Conservation (phyloP, 2,888 invertebrate genomes). For the Podabrus alpinus region DNA sequence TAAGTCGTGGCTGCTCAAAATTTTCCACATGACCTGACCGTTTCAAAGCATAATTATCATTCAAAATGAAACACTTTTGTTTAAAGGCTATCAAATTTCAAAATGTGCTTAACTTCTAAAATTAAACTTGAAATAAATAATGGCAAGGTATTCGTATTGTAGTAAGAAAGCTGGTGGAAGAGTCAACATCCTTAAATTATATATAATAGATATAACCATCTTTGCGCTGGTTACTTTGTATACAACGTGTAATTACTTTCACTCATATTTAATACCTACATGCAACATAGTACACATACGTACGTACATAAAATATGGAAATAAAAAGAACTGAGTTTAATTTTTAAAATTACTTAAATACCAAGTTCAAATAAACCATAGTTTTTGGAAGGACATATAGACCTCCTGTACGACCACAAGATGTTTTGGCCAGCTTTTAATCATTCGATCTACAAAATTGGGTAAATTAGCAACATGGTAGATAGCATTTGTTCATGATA, state of each 20-base stretch:
- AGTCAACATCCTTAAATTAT: slow-evolving; percentile 1
- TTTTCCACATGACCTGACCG: too few relatives aligned
- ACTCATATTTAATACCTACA: neutral
- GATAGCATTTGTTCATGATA: too few relatives aligned
- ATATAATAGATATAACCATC: neutral
- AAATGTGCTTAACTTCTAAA: neutral
- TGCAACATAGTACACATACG: neutral
- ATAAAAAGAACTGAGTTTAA: neutral
- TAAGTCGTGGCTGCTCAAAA: too few relatives aligned
- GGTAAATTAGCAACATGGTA: too few relatives aligned
- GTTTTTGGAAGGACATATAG: too few relatives aligned
- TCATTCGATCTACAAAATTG: too few relatives aligned
- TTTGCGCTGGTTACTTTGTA: slow-evolving; percentile 1
- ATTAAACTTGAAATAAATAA: neutral
- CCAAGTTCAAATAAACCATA: neutral
- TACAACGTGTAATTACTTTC: neutral
- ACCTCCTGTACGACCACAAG: too few relatives aligned
- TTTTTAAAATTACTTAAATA: neutral
- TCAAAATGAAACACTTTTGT: too few relatives aligned
- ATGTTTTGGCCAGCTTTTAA: too few relatives aligned
- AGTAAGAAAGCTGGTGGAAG: neutral
- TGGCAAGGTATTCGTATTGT: neutral
- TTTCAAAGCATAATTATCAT: too few relatives aligned
- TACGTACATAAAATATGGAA: neutral
- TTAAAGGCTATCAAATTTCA: too few relatives aligned